Evolutionary conservation across 2,888 invertebrate genomes (phyloP).

Genomic region (Stratiomys singularior): DNA sequence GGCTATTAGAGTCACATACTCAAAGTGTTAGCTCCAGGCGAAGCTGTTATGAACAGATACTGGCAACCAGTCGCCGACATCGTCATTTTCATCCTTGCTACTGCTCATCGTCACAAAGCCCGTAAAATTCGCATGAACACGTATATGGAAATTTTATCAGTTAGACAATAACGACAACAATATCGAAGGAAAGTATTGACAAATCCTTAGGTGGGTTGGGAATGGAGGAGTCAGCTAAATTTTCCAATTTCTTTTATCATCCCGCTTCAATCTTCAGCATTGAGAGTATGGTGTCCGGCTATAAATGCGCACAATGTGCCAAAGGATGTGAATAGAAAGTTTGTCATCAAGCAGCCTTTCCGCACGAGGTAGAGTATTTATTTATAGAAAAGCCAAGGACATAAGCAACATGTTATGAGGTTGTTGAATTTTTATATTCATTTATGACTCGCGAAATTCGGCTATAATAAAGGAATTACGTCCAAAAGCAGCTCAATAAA

Average conservation of each 20-base stretch:
- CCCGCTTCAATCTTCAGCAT: constrained; percentile 8
- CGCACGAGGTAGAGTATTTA: no score
- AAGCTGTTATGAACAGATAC: not conserved
- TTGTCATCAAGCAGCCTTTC: no score
- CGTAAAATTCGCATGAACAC: constrained; percentile 53
- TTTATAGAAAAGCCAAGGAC: no score
- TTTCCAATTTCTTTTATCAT: constrained; percentile 12
- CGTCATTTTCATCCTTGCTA: not conserved
- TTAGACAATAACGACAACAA: constrained; percentile 36
- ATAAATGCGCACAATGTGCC: no score
- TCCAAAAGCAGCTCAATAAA: no score
- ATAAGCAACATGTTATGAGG: no score
- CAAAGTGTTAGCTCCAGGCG: not conserved
- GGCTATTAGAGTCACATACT: not conserved
- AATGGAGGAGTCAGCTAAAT: constrained; percentile 8
- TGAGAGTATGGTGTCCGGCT: not conserved
- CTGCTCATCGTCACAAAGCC: constrained; percentile 47
- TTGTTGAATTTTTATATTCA: no score
- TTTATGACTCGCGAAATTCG: no score
- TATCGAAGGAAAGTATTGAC: constrained; percentile 35
- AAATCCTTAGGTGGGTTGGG: not conserved
- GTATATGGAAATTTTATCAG: constrained; percentile 53
- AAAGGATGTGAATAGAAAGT: no score
- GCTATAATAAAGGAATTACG: no score
- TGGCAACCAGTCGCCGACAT: constrained; percentile 29